Base-by-base conservation (phyloP, 2,113 vertebrate genomes). In the Ctenomys sociabilis region DNA sequence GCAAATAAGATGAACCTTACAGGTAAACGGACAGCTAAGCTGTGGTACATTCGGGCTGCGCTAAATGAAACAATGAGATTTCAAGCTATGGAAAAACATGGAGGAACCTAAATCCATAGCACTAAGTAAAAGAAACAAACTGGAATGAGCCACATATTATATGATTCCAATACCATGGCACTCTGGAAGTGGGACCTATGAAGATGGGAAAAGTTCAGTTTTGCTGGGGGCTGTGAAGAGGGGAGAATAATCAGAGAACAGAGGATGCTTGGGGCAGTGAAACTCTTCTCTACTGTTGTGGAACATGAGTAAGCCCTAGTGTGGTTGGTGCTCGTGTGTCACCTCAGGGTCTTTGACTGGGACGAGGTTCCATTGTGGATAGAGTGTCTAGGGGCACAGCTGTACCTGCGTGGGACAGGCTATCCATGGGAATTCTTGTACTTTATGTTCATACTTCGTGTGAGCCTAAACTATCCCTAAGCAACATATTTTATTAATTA, bases 351-450 rank as follows among this genome's bases (percentile, higher is more conserved):
- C 7, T 64, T 30, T 40, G 63, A 11, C 37, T 78, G 8, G 49
- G 28, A 64, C 12, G 72, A 63, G 16, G 1, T 32, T 1, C 24
- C n/a, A 30, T 11, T 24, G 12, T 32, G 17, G 8, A n/a, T 1
- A 2, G 6, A 85, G 8, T 82, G 10, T 57, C 8, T 30, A 32
- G 9, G 16, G 54, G 7, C 30, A 43, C 12, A 10, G 28, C 14
- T 52, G 9, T 24, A 3, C 9, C 7, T 54, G 21, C 2, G 8
- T 12, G 30, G 10, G 6, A 40, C 2, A 3, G 63, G 30, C 13
- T 2, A 9, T 10, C 22, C 12, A n/a, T 54, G 5, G 35, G n/a
- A 26, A 54, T 16, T 61, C 16, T 64, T 64, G 32, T 40, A 68
- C 12, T 52, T 86, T 61, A 19, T 72, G 17, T 28, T 89, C 26